Base-by-base conservation (phyloP, 1,140 invertebrate species). In the Gonioctena quinquepunctata region DNA sequence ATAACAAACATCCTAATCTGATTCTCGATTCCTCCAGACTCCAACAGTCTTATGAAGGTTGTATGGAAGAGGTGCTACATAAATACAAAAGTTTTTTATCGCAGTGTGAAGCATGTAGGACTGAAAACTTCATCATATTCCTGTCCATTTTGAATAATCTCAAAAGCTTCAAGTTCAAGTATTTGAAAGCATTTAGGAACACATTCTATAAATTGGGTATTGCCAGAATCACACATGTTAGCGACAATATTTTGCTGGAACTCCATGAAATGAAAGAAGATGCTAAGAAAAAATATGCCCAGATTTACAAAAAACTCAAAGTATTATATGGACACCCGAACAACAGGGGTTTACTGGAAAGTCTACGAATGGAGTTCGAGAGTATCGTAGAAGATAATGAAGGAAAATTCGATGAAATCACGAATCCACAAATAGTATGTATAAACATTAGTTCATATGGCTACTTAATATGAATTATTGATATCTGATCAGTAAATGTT, bases 241-340 rank as follows among this genome's bases (percentile, higher is more conserved):
- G 22, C 19, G 2, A 23, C 8, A 23, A 19, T 8, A 54, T 54
- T 11, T 8, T 54, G 13, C 3, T 1, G 19, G 13, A 11, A 1
- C 52, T 54, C 4, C 8, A 54, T 21, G n/a, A 18, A 19, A 8
- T 3, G 8, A 54, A 23, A 18, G 22, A 54, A 54, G 19, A 19
- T 8, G 52, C 19, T 16, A 8, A 18, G 19, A 23, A 1, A 2
- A 23, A 11, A 54, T 54, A 18, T 54, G 8, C 8, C 4, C 18
- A 21, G 11, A 54, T 70, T 16, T 49, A 57, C 19, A 64, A 54
- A 3, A 66, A 70, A 50, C 23, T 70, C 26, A 73, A 69, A 27
- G 18, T 68, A 6, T 52, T 63, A 25, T 62, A 70, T 54, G 72
- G 72, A 7, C 72, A 73, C 70, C 72, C 72, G 3, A 67, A 49